phyloP scores from a whole-genome alignment of 2,797 vertebrate genomes.

The Sebastes ruberrimus region DNA sequence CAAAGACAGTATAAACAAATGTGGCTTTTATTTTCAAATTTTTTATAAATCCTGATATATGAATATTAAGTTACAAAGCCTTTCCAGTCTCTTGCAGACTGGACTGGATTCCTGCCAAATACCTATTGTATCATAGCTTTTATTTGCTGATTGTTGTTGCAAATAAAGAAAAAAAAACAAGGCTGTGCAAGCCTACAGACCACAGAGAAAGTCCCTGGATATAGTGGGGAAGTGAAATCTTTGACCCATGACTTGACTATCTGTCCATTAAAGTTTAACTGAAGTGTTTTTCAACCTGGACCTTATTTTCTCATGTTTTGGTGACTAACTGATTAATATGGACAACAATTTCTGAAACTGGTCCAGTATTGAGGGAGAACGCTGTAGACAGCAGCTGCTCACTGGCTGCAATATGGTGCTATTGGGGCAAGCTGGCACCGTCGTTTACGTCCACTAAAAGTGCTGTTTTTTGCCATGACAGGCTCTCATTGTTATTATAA shows the following conservation, averaged over 20 bases:
- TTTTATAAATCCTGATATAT: background rate
- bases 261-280: background rate
- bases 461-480: background rate
- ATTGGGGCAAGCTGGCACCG: background rate
- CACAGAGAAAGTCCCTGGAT: background rate
- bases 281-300: background rate
- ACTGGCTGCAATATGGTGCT: background rate
- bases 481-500: background rate
- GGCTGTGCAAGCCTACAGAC: background rate
- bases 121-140: background rate
- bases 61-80: slow-evolving; percentile 11
- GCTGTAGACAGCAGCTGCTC: background rate
- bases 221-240: background rate
- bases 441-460: background rate
- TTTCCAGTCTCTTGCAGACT: slow-evolving; percentile 5
- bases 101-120: background rate
- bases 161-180: background rate
- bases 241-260: background rate
- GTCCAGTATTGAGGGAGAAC: background rate
- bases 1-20: background rate
- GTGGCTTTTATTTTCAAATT: background rate
- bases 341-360: background rate
- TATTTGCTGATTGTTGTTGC: background rate
- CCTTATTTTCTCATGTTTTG: background rate
- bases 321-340: background rate